Base-by-base conservation (phyloP, 2,888 invertebrate genomes). In the Oscheius sp. region DNA sequence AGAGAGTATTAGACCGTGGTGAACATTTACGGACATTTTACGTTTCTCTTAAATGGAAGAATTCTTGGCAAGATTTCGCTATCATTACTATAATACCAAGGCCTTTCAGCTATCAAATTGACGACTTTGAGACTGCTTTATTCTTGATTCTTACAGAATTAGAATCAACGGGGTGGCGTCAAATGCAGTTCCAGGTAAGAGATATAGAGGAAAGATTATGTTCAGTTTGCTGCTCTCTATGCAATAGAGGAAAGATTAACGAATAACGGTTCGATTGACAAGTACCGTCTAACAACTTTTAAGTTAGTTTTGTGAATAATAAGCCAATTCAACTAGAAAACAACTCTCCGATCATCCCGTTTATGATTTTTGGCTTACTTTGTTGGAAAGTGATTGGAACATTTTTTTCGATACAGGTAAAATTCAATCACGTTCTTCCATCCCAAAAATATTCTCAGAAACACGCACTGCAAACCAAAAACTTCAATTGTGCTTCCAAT, bases 321-420 rank as follows among this genome's bases (percentile, higher is more conserved):
- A 58, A 20, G 10, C 29, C n/a, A 25, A 17, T 29, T 55, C 1
- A 27, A 71, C n/a, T 67, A 79, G 78, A 61, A 79, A 73, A 48
- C 75, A 74, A 48, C 71, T 80, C 6, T 27, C 68, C 17, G 73
- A 80, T 34, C 79, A 80, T 69, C 79, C 79, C 1, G 80, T 79
- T 27, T 80, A 79, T 66, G 80, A 80, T 37, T 80, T 80, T 64
- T 80, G 80, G 80, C 52, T 78, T 23, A 74, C 79, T 6, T 69
- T 79, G 39, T 70, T 78, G 68, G 71, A 61, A 52, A 68, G 63
- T 4, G 37, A 61, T 37, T 48, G 69, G 65, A 65, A 73, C 4
- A 23, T 57, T 0, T 73, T 78, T 42, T 75, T 75, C 45, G 78
- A 74, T 53, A 73, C 71, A 45, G 65, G 70, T 70, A 5, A 15